Evolutionary conservation across 2,797 vertebrate species (phyloP).

Genomic region (Melopsittacus undulatus): DNA sequence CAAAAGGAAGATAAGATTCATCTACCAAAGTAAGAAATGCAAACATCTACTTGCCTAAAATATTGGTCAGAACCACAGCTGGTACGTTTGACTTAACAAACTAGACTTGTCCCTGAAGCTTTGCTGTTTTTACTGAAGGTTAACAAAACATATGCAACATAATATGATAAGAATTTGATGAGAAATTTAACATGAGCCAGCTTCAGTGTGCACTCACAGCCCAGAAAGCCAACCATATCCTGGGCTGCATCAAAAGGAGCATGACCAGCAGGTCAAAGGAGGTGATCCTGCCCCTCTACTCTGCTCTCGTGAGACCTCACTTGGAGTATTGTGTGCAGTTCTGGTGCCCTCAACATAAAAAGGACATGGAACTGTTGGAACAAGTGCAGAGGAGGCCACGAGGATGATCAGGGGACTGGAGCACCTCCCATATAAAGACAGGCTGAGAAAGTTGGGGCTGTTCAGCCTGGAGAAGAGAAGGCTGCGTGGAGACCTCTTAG

Average conservation of each 20-base stretch:
- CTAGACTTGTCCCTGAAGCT: not conserved
- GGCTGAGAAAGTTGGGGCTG: no score
- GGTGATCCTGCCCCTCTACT: no score
- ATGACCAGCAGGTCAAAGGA: no score
- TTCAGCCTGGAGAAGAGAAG: no score
- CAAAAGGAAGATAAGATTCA: not conserved
- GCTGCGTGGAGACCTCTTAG: no score
- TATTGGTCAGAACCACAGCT: not conserved
- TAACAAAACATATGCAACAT: not conserved
- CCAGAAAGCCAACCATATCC: not conserved
- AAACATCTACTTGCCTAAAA: not conserved
- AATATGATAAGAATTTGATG: not conserved
- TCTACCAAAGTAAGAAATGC: not conserved
- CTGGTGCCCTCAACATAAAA: no score
- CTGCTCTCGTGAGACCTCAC: no score
- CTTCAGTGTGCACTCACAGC: not conserved
- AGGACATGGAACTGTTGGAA: no score
- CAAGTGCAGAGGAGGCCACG: no score
- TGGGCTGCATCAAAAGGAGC: not conserved
- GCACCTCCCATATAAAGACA: no score
- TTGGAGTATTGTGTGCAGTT: no score
- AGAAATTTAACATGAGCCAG: not conserved
- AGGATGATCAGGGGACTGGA: no score
- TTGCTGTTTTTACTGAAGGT: not conserved
- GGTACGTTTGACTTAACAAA: not conserved